phyloP scores from a whole-genome alignment of 2,113 vertebrate species.

The Tympanuchus pallidicinctus region DNA sequence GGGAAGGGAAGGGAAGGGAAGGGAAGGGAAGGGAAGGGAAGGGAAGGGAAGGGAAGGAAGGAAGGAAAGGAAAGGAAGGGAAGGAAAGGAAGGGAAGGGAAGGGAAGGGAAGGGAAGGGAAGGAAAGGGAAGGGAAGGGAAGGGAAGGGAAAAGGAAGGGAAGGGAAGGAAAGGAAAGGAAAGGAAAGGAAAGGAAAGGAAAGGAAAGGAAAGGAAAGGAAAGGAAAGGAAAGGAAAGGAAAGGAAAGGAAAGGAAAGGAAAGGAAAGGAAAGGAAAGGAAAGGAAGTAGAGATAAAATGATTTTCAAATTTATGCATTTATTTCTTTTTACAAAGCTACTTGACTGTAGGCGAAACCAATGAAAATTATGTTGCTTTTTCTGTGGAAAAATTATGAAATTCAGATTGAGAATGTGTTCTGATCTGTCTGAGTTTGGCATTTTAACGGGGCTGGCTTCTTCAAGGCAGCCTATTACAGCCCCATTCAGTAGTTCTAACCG shows the following conservation, averaged over 20 bases:
- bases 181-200: too few relatives aligned
- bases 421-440: conserved; percentile 77
- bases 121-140: too few relatives aligned
- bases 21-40: too few relatives aligned
- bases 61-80: too few relatives aligned
- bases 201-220: neutral
- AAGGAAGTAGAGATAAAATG: neutral
- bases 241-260: too few relatives aligned
- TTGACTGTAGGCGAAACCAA: conserved; percentile 40
- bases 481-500: conserved; percentile 82
- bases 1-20: too few relatives aligned
- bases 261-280: neutral
- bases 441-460: conserved; percentile 73
- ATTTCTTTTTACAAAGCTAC: neutral
- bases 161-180: too few relatives aligned
- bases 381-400: conserved; percentile 81
- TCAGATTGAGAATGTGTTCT: conserved; percentile 68
- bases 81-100: too few relatives aligned
- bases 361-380: conserved; percentile 60
- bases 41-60: too few relatives aligned
- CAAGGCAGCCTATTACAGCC: conserved; percentile 72
- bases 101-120: neutral
- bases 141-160: too few relatives aligned
- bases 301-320: neutral
- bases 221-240: too few relatives aligned